phyloP scores from a whole-genome alignment of 2,888 invertebrate genomes.

The Neoaliturus tenellus region DNA sequence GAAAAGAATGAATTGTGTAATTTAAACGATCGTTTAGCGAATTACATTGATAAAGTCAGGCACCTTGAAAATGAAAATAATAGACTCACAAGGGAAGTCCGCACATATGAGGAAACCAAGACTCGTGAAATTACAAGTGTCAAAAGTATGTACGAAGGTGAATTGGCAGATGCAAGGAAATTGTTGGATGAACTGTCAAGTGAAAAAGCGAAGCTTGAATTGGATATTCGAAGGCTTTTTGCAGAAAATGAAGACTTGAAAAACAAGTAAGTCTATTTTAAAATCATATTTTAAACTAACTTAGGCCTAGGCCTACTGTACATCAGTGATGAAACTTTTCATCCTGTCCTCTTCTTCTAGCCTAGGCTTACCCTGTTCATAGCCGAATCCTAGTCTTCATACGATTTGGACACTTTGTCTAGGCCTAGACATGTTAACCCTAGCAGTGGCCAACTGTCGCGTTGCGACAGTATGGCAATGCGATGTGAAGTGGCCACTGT shows the following conservation, averaged over 20 bases:
- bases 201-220: conserved; percentile 95
- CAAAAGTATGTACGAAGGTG: conserved; percentile 94
- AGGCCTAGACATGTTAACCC: too few relatives aligned
- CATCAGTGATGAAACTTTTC: too few relatives aligned
- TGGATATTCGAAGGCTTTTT: conserved; percentile 91
- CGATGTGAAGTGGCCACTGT: too few relatives aligned
- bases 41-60: conserved; percentile 96
- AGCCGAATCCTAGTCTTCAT: too few relatives aligned
- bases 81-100: conserved; percentile 88
- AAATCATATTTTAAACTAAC: too few relatives aligned
- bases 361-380: too few relatives aligned
- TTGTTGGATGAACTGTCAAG: conserved; percentile 94
- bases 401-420: too few relatives aligned
- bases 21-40: conserved; percentile 96
- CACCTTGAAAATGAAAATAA: conserved; percentile 95
- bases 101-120: conserved; percentile 89
- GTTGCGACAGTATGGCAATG: too few relatives aligned
- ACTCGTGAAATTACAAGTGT: conserved; percentile 93
- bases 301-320: too few relatives aligned
- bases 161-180: conserved; percentile 92
- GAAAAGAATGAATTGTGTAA: conserved; percentile 97
- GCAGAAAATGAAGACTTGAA: conserved; percentile 91
- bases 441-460: too few relatives aligned
- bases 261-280: conserved; percentile 82
- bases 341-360: too few relatives aligned